Base-by-base conservation (phyloP, 1,140 invertebrate species). In the Palaemon carinicauda region DNA sequence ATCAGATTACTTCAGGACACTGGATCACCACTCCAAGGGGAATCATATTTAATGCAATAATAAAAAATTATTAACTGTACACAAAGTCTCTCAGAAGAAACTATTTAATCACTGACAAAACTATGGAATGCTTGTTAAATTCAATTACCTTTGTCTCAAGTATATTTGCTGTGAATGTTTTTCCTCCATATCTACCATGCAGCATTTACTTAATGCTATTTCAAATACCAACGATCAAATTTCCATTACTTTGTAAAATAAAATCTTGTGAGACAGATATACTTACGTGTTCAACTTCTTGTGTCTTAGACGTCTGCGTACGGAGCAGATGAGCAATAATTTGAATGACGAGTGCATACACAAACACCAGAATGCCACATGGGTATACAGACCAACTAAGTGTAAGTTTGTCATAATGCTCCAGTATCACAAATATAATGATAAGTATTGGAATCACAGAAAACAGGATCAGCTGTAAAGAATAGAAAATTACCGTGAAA, bases 211-310 rank as follows among this genome's bases (percentile, higher is more conserved):
- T 3, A 80, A 14, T 24, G 29, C 15, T 17, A 31, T 29, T 31
- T 21, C 78, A 51, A 29, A 24, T 3, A 15, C 15, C 15, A n/a
- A 78, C 19, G 19, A 53, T 21, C 54, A 53, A 27, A 79, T 27
- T 12, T 56, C 31, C n/a, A 56, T 54, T 21, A 31, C 17, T 29
- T 31, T 33, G 33, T 29, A 21, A 14, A 78, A 14, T 41, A 0
- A 33, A 15, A 80, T 3, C n/a, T n/a, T n/a, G 71, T 12, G 21
- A 17, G 41, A 71, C 33, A 31, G 10, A 1, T 27, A 65, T 7
- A 17, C 80, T 29, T 77, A 87, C 85, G 52, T 87, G 85, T 31
- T 71, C 69, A 41, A 80, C 54, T 54, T 82, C 79, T 60, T 71
- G 31, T 14, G 54, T 17, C 52, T 87, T 82, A 24, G 69, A 56